phyloP scores from a whole-genome alignment of 2,888 invertebrate species.

The Calliscelio sp. region DNA sequence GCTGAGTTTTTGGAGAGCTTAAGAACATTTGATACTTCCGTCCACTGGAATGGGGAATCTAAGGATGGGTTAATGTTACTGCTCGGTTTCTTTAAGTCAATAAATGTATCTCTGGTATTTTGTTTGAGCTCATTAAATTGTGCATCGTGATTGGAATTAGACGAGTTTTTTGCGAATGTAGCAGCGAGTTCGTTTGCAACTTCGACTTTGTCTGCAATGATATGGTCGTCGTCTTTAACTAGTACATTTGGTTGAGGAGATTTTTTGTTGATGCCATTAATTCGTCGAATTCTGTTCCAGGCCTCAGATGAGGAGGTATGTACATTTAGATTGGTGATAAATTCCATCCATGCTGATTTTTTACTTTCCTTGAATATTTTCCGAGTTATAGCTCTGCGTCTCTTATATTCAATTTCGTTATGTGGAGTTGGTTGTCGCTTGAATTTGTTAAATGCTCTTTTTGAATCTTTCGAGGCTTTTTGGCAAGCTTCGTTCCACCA shows the following conservation, averaged over 20 bases:
- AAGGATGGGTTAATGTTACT: too few relatives aligned
- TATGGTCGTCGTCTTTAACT: background rate
- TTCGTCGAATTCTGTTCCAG: background rate
- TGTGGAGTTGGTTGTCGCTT: conserved; percentile 54
- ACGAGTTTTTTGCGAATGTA: too few relatives aligned
- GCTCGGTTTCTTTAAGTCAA: too few relatives aligned
- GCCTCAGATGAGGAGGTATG: background rate
- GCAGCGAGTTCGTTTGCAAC: too few relatives aligned
- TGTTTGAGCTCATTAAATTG: too few relatives aligned
- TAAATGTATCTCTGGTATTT: too few relatives aligned
- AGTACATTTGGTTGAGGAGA: background rate
- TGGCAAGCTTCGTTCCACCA: conserved; percentile 73
- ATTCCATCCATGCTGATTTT: conserved; percentile 44
- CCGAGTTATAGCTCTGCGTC: conserved; percentile 52
- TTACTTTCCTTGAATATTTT: conserved; percentile 56
- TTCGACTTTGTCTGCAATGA: background rate
- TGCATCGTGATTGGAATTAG: too few relatives aligned
- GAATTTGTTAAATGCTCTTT: conserved; percentile 62
- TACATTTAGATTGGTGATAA: background rate
- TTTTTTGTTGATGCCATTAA: background rate
- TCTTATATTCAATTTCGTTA: conserved; percentile 63
- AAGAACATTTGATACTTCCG: too few relatives aligned
- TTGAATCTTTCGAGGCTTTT: conserved; percentile 38
- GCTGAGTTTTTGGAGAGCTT: background rate
- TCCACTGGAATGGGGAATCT: too few relatives aligned